phyloP scores from a whole-genome alignment of 2,888 invertebrate species.

The Melolontha melolontha region DNA sequence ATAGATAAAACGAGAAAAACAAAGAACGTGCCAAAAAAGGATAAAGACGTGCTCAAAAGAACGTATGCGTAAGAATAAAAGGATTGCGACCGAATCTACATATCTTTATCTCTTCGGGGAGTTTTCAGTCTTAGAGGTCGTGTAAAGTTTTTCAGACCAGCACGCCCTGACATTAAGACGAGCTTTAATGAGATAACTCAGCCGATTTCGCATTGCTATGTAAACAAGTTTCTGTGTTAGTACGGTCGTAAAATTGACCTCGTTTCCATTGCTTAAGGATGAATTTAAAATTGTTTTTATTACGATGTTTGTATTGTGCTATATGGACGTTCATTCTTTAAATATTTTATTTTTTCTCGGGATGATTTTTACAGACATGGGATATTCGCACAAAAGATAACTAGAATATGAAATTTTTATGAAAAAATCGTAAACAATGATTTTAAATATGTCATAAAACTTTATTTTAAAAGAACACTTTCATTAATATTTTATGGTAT shows the following conservation, averaged over 20 bases:
- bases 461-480: no score
- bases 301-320: not conserved
- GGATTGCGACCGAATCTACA: constrained; percentile 8
- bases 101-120: constrained; percentile 6
- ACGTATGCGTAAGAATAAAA: constrained; percentile 11
- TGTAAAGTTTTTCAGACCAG: not conserved
- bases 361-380: no score
- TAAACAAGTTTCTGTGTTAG: constrained; percentile 32
- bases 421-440: no score
- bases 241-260: constrained; percentile 23
- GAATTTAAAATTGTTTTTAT: constrained; percentile 6
- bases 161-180: not conserved
- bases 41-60: not conserved
- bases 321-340: not conserved
- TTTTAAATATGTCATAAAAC: no score
- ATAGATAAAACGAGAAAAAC: no score
- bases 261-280: constrained; percentile 13
- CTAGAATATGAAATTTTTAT: no score
- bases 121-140: not conserved
- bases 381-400: no score
- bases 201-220: constrained; percentile 21
- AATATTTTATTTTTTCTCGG: no score
- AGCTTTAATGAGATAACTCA: constrained; percentile 28
- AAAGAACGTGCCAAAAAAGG: not conserved
- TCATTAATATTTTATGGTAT: no score